A percentile compares a stretch with the other conserved stretches of the same genome.
Evolutionary conservation across 2,113 vertebrate species (phyloP).

Genomic region (Clupea harengus): DNA sequence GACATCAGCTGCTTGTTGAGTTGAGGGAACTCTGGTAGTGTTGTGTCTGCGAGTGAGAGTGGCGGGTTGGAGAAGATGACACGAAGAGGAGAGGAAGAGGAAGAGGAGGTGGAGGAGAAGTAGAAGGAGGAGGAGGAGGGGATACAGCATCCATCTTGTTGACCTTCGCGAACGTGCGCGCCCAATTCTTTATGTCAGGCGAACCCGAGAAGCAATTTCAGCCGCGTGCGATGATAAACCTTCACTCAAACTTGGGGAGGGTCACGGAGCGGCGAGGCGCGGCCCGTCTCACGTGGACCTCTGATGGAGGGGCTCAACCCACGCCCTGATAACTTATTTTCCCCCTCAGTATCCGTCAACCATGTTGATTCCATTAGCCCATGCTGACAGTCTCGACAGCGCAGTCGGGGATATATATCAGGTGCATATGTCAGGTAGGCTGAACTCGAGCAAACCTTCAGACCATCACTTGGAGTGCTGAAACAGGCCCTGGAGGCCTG

Average conservation of each 20-base stretch:
- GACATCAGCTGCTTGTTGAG: no score
- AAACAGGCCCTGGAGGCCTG: slow-evolving; percentile 35
- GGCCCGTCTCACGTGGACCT: no score
- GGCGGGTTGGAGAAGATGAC: not conserved
- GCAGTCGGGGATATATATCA: slow-evolving; percentile 48
- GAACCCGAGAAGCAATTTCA: slow-evolving; percentile 30
- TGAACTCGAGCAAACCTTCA: slow-evolving; percentile 47
- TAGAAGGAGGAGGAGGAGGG: not conserved
- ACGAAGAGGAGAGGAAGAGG: not conserved
- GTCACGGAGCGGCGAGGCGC: slow-evolving; percentile 34
- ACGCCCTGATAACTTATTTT: slow-evolving; percentile 50
- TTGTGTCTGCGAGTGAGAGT: not conserved
- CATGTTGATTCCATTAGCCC: slow-evolving; percentile 54
- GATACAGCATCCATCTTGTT: slow-evolving; percentile 39
- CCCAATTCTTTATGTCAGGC: slow-evolving; percentile 39
- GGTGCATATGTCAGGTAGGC: slow-evolving; percentile 40
- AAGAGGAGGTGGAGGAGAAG: not conserved
- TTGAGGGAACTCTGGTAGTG: no score
- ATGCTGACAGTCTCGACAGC: slow-evolving; percentile 48
- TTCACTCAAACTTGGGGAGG: slow-evolving; percentile 48
- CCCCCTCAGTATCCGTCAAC: slow-evolving; percentile 47
- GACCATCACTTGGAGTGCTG: slow-evolving; percentile 34
- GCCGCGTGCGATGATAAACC: slow-evolving; percentile 45
- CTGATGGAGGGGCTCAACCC: no score
- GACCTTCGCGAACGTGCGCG: slow-evolving; percentile 36